Percentiles rank a stretch among this genome's conserved stretches.
Evolutionary conservation across 2,888 invertebrate genomes (phyloP).

Genomic region (Drosophila atripex): DNA sequence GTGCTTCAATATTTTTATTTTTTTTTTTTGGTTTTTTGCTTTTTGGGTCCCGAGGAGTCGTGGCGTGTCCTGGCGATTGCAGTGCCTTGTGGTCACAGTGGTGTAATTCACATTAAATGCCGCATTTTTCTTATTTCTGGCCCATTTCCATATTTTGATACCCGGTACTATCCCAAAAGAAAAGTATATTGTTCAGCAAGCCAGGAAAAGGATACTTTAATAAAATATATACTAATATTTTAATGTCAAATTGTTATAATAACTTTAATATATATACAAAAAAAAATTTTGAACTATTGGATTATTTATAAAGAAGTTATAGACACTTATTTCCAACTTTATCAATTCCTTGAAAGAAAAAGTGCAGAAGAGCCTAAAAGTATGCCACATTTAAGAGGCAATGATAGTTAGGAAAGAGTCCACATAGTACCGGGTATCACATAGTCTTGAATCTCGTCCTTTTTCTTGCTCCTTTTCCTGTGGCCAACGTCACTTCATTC

Average conservation of each 20-base stretch:
- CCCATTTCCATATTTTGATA: slow-evolving; percentile 60
- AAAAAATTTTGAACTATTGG: too few species aligned
- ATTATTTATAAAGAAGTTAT: background rate
- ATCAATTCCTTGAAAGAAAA: background rate
- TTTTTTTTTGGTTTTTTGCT: background rate
- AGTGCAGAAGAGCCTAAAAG: background rate
- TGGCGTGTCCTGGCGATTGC: slow-evolving; percentile 15
- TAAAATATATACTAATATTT: too few species aligned
- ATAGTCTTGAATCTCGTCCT: slow-evolving; percentile 2
- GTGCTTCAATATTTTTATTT: background rate
- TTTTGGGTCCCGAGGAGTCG: slow-evolving; percentile 3
- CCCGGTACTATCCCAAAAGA: background rate
- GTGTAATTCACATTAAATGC: slow-evolving; percentile 84
- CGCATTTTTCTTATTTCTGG: slow-evolving; percentile 78
- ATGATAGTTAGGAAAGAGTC: too few species aligned
- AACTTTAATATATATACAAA: too few species aligned
- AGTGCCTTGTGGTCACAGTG: slow-evolving; percentile 82
- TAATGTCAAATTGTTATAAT: too few species aligned
- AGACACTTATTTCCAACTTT: too few species aligned
- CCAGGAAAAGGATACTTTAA: too few species aligned
- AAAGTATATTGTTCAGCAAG: background rate
- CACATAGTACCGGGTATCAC: background rate
- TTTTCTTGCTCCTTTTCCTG: slow-evolving; percentile 30
- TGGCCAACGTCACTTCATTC: slow-evolving; percentile 63
- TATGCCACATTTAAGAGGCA: background rate